Evolutionary conservation across 2,797 vertebrate species (phyloP), one percentile per base, ranked within the genome.

Genomic region (Gallinago solitaria): DNA sequence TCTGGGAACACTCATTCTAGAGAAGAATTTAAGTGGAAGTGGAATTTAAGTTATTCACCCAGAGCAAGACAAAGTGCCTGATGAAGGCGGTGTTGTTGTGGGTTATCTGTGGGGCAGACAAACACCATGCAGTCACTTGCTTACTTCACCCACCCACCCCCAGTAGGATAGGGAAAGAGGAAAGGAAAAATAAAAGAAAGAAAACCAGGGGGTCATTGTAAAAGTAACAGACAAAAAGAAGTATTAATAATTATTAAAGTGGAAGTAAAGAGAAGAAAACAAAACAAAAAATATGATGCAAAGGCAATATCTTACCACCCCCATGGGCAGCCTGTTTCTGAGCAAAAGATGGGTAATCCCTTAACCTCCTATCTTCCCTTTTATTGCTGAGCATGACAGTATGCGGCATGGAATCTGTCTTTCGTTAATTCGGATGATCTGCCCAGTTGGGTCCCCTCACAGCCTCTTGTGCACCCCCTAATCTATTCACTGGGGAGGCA

Each of bases 381-480:
- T 43, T n/a, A 37, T 51, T 63, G 5, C 53, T 43, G 21, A 56
- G 8, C 15, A 23, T 48, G 63, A 63, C 9, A 19, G 56, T 28
- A 21, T 45, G 30, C 13, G 8, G 5, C 28, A 41, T 35, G 21
- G 33, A 54, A 54, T 61, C 47, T 16, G 7, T 33, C 25, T 60
- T 79, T 25, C 9, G 11, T 48, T 65, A 65, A 4, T 54, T 67
- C 7, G 3, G 23, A 15, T 54, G 23, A 37, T 48, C 27, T 73
- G 27, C 11, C 18, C 2, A 0, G 2, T 16, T 70, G 39, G 4
- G 33, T 67, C 4, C 4, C 33, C 15, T 53, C 45, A 53, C 13
- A 83, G 53, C 9, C 16, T 65, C 11, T 64, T 71, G 18, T 0
- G 0, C 18, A n/a, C 5, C 5, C 7, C 9, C 6, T 61, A 16